Evolutionary conservation across 2,888 invertebrate species (phyloP).

Genomic region (Exocentrus adspersus): DNA sequence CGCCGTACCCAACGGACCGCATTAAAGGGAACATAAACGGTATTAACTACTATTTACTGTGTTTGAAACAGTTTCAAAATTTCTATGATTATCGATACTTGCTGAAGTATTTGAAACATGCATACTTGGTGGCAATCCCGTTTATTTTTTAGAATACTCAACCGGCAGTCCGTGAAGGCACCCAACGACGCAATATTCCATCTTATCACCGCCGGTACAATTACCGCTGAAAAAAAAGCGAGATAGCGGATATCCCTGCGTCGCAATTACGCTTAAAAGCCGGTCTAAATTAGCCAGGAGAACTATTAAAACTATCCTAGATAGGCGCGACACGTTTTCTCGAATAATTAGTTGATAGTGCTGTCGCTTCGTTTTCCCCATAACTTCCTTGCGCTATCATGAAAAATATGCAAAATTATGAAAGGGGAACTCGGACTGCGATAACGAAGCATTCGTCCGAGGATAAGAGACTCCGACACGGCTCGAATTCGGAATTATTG

Average conservation of each 20-base stretch:
- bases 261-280: conserved; percentile 34
- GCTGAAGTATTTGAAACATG: too few species aligned
- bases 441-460: conserved; percentile 33
- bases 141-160: too few species aligned
- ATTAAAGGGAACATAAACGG: not conserved
- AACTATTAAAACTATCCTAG: conserved; percentile 49
- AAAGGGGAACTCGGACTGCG: conserved; percentile 49
- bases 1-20: not conserved
- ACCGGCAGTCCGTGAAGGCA: not conserved
- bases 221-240: conserved; percentile 9
- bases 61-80: too few species aligned
- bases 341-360: conserved; percentile 53
- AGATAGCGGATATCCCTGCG: conserved; percentile 2
- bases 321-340: conserved; percentile 53
- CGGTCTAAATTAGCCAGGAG: conserved; percentile 42
- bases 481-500: conserved; percentile 43
- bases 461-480: conserved; percentile 48
- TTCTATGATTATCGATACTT: too few species aligned
- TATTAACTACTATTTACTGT: not conserved
- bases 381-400: conserved; percentile 52
- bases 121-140: too few species aligned
- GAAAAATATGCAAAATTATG: conserved; percentile 55
- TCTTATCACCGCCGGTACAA: conserved; percentile 17
- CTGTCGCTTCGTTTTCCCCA: conserved; percentile 52
- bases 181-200: not conserved